Evolutionary conservation across 2,113 vertebrate species (phyloP).

Genomic region (Antigone vipio): DNA sequence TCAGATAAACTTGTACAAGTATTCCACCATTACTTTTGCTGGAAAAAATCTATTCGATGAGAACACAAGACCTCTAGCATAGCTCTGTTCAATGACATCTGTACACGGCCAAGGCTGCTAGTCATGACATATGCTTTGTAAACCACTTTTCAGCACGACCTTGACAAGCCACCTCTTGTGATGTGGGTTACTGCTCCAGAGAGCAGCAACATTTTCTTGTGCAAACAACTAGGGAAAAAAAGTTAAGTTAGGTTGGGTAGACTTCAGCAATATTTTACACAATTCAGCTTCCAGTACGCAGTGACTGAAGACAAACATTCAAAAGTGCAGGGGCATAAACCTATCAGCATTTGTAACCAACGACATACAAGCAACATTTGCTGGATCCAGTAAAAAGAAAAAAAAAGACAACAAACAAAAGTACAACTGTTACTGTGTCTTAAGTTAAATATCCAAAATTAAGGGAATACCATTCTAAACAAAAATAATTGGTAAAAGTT

Average conservation of each 20-base stretch:
- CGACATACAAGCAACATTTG: neutral
- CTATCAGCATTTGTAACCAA: neutral
- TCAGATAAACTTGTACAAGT: neutral
- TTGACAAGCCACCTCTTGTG: neutral
- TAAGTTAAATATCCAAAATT: neutral
- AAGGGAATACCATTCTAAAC: neutral
- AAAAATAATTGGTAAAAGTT: neutral
- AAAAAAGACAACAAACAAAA: neutral
- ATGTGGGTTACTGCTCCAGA: accelerated
- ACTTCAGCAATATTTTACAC: neutral
- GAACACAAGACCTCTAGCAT: neutral
- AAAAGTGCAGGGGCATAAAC: neutral
- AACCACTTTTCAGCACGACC: neutral
- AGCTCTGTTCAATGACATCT: neutral
- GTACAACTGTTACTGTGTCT: neutral
- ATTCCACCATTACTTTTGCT: accelerated
- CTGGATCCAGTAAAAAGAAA: neutral
- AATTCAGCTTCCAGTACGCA: neutral
- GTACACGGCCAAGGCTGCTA: neutral
- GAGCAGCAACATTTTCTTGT: neutral
- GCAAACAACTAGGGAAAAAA: neutral
- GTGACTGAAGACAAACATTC: neutral
- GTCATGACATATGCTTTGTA: accelerated
- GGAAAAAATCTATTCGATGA: neutral
- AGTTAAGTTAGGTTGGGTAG: neutral